Conservation (phyloP, 2,888 invertebrate species). For the Agriotes lineatus region DNA sequence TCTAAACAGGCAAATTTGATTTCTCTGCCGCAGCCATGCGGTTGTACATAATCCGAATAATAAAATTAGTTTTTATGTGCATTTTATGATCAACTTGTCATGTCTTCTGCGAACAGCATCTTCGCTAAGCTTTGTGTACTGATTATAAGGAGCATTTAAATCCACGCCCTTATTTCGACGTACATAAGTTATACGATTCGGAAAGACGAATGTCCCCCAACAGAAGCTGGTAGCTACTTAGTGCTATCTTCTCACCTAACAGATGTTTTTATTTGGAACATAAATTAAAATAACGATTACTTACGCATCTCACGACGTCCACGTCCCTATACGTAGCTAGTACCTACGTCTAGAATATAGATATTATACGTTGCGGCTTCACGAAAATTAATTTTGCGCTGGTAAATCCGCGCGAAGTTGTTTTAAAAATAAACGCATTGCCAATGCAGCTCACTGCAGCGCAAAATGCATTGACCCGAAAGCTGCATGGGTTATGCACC, state of each 20-base stretch:
- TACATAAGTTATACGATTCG: constrained; percentile 5
- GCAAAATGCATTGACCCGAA: constrained; percentile 38
- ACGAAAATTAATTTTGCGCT: background rate
- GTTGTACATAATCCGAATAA: constrained; percentile 57
- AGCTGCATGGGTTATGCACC: constrained; percentile 36
- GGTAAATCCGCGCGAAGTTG: background rate
- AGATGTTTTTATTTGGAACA: constrained; percentile 42
- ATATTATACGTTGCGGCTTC: background rate
- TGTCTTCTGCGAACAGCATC: constrained; percentile 61
- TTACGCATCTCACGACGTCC: background rate
- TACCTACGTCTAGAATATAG: background rate
- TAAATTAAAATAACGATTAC: constrained; percentile 26
- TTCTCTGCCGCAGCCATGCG: background rate
- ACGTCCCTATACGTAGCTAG: background rate
- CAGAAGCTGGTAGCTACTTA: constrained; percentile 14
- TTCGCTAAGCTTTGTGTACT: constrained; percentile 43
- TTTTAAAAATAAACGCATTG: constrained; percentile 17
- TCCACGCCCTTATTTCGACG: constrained; percentile 33
- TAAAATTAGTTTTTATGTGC: constrained; percentile 63
- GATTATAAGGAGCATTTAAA: constrained; percentile 37
- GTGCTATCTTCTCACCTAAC: constrained; percentile 43
- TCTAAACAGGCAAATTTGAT: background rate
- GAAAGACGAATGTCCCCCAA: background rate
- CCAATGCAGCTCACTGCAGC: constrained; percentile 27
- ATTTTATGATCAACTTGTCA: constrained; percentile 63